phyloP scores from a whole-genome alignment of 2,888 invertebrate genomes.

The Sphecodes monilicornis region DNA sequence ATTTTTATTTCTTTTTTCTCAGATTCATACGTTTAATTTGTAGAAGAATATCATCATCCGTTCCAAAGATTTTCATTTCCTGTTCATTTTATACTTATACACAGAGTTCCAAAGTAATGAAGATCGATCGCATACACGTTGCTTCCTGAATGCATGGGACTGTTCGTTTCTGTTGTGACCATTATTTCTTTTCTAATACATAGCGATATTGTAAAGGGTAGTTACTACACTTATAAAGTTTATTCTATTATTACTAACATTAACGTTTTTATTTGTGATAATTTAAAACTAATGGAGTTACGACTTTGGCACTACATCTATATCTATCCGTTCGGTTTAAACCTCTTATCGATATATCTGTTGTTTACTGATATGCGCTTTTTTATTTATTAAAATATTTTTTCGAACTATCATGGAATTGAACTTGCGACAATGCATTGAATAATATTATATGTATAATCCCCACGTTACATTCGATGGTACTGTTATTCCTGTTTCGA shows the following conservation, averaged over 20 bases:
- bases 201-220: slow-evolving; percentile 13
- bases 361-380: slow-evolving; percentile 24
- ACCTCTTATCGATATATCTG: slow-evolving; percentile 4
- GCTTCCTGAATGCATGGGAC: slow-evolving; percentile 64
- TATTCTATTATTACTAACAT: slow-evolving; percentile 20
- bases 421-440: slow-evolving; percentile 1
- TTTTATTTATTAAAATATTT: slow-evolving; percentile 4
- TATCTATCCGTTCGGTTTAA: slow-evolving; percentile 1
- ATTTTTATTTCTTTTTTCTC: slow-evolving; percentile 34
- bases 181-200: slow-evolving; percentile 32
- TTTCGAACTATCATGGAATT: background rate
- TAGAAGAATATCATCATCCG: slow-evolving; percentile 18
- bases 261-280: slow-evolving; percentile 28
- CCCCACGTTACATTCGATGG: background rate
- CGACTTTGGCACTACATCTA: slow-evolving; percentile 14
- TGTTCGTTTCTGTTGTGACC: slow-evolving; percentile 45
- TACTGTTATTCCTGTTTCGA: slow-evolving; percentile 10
- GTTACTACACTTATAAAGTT: slow-evolving; percentile 12
- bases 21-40: slow-evolving; percentile 11
- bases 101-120: slow-evolving; percentile 75
- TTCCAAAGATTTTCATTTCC: slow-evolving; percentile 32
- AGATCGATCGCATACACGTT: slow-evolving; percentile 45
- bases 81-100: slow-evolving; percentile 34
- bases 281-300: slow-evolving; percentile 22
- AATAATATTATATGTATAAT: background rate